Base-by-base conservation (phyloP, 2,888 invertebrate species). In the Limenitis arthemis region DNA sequence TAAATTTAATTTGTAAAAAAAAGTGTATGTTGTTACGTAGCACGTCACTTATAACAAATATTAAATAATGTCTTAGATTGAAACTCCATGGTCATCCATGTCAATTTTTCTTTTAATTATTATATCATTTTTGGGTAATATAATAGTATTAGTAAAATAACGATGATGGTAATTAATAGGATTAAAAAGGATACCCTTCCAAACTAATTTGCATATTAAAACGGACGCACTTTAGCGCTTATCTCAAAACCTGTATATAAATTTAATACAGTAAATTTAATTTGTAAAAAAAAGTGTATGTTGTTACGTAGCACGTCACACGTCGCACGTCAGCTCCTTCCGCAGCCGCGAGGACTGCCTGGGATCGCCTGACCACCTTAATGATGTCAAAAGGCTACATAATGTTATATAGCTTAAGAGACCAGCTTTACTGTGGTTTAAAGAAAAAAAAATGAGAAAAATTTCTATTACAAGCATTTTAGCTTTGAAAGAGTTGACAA, bases 341-440 rank as follows among this genome's bases (percentile, higher is more conserved):
- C 55, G 56, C 55, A 62, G 61, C 61, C 54, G 63, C 61, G 62
- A 64, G 68, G 66, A 68, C 67, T 64, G 63, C 63, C 55, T 47
- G 65, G 61, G 67, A 66, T 66, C 61, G 65, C 67, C 40, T 64
- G 64, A 57, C 68, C 64, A 64, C 69, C 72, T 79, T 84, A 84
- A 84, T 83, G 81, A 84, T 82, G 79, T 82, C 83, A 83, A 82
- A 78, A 82, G 76, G 73, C 74, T 74, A 77, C 75, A 77, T 80
- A 79, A 82, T 76, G 73, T 72, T 72, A 62, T 69, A 66, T 20
- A 20, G 20, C 20, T 4, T 20, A 20, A 20, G 20, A 20, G 20
- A 20, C 20, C 20, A 20, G 20, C 4, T 20, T 20, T 4, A 1
- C n/a, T n/a, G n/a, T n/a, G n/a, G n/a, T n/a, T n/a, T n/a, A n/a